Percentiles rank a stretch among this genome's conserved stretches.
Conservation (phyloP, 1,140 invertebrate species). For the Homarus americanus region DNA sequence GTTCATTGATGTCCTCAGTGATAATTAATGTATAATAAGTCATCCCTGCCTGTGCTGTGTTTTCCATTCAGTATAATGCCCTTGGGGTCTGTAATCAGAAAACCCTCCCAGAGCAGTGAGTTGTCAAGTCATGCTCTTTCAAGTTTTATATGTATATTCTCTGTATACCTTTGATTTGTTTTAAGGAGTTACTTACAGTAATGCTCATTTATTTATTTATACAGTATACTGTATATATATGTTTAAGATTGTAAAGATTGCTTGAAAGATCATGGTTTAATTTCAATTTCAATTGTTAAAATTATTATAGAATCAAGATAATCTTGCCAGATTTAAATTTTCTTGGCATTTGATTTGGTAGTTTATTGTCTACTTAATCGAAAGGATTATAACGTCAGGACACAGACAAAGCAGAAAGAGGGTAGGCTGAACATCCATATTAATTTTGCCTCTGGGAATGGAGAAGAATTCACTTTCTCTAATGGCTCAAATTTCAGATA, state of each 20-base stretch:
- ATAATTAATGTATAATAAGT: not conserved
- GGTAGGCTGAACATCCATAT: not conserved
- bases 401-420: constrained; percentile 18
- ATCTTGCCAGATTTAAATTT: not conserved
- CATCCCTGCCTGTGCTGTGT: constrained; percentile 48
- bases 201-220: not conserved
- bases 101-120: constrained; percentile 62
- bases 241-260: not conserved
- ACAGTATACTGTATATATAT: not conserved
- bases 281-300: constrained; percentile 1
- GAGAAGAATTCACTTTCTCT: not conserved
- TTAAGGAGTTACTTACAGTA: not conserved
- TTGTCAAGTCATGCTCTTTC: constrained; percentile 29
- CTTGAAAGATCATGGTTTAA: constrained; percentile 37
- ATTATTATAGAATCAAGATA: constrained; percentile 18
- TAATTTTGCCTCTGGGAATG: constrained; percentile 20
- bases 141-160: not conserved
- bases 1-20: not conserved
- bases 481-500: not conserved
- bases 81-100: constrained; percentile 54
- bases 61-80: constrained; percentile 39
- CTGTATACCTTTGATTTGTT: too few relatives aligned
- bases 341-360: constrained; percentile 10
- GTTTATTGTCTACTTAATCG: not conserved
- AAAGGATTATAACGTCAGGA: not conserved